Percentiles rank a stretch among this genome's conserved stretches.
Evolutionary conservation across 2,888 invertebrate genomes (phyloP).

Genomic region (Standfussiana lucernea): DNA sequence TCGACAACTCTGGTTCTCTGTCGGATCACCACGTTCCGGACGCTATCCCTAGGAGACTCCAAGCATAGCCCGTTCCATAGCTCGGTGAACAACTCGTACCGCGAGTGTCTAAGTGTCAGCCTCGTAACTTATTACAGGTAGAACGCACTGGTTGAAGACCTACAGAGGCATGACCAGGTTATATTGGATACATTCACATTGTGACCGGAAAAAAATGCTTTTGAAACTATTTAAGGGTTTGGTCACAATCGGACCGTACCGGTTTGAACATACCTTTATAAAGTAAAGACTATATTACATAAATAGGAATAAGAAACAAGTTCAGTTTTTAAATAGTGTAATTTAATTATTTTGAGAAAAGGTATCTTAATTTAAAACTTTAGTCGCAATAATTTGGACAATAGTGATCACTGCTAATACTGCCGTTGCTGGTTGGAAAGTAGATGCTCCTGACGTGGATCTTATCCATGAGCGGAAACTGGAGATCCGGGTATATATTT

Average conservation of each 20-base stretch:
- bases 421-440: conserved; percentile 30
- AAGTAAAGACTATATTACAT: too few species aligned
- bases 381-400: conserved; percentile 14
- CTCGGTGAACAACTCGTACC: too few species aligned
- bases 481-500: conserved; percentile 29
- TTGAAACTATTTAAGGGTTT: not conserved
- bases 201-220: not conserved
- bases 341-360: too few species aligned
- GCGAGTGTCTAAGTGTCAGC: too few species aligned
- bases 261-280: not conserved
- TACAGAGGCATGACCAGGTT: not conserved
- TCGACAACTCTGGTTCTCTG: too few species aligned
- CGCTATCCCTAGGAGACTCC: too few species aligned
- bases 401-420: conserved; percentile 24
- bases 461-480: conserved; percentile 12
- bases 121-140: too few species aligned
- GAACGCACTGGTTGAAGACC: too few species aligned
- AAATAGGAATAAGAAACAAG: not conserved
- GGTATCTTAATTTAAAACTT: too few species aligned
- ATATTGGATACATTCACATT: not conserved
- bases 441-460: conserved; percentile 13
- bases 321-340: not conserved
- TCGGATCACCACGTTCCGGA: too few species aligned
- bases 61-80: too few species aligned
- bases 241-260: not conserved